Evolutionary conservation across 2,888 invertebrate genomes (phyloP), one percentile per base, ranked within the genome.

Genomic region (Notodonta dromedarius): DNA sequence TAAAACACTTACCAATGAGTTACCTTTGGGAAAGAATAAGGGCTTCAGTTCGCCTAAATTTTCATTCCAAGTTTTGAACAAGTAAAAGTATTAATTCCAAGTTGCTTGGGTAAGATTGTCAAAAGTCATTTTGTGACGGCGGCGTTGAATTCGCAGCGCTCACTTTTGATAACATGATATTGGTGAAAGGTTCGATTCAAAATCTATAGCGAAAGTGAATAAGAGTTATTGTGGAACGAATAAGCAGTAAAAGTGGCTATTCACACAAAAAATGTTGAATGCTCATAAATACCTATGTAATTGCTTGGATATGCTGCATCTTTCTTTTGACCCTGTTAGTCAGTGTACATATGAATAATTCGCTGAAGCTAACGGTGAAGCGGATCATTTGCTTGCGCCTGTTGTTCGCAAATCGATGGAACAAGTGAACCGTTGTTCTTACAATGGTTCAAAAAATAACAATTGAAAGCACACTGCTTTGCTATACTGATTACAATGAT

Each of bases 161-260:
- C 85, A 82, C 82, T 85, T 86, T 81, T 85, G 63, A 67, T 69
- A 68, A 77, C 67, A 67, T 70, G 63, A 69, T 74, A 83, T 80
- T 71, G 78, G 89, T 89, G 89, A 90, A 89, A 90, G 90, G 85
- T 80, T 65, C 32, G 4, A 35, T 59, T 68, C 57, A 14, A 40
- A 74, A 77, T 70, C 64, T 70, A 76, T 72, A 82, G 78, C 74
- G 79, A 80, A 83, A 79, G 81, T 77, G 68, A 76, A 70, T 74
- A 69, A 68, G 61, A 63, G 60, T 64, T 71, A 59, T 70, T 64
- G 60, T 66, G 61, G 52, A 66, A 69, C 66, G 70, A 69, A 46
- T 67, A 60, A 60, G 58, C 63, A 62, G 56, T 50, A 55, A 57
- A 62, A 63, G 52, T 40, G 9, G 8, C 35, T 57, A 54, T 56